Evolutionary conservation across 2,113 vertebrate genomes (phyloP).

Genomic region (Chaetorhynchus papuensis): DNA sequence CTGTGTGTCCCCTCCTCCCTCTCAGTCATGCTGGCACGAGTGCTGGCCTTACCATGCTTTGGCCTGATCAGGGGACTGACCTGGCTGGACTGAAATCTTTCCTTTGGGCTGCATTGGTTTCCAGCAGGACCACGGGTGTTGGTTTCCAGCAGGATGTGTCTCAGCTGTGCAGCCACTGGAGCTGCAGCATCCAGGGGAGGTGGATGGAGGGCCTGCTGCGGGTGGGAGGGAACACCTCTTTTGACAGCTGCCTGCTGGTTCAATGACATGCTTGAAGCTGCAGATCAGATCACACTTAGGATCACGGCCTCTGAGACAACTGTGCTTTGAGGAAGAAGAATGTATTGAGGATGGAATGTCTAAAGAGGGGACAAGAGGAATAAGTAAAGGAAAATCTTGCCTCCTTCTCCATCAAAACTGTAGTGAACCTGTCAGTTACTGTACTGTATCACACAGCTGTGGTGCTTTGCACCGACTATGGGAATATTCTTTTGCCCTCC

Average conservation of each 20-base stretch:
- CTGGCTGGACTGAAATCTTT: background rate
- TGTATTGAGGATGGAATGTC: background rate
- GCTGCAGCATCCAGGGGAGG: background rate
- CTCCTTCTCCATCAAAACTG: background rate
- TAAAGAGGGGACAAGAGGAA: background rate
- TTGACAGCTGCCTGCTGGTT: background rate
- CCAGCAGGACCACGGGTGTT: background rate
- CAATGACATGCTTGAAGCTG: background rate
- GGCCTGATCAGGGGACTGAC: background rate
- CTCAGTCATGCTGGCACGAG: rapidly evolving
- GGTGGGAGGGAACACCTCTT: background rate
- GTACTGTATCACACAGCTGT: background rate
- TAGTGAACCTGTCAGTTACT: background rate
- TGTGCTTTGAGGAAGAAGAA: background rate
- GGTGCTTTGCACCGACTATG: background rate
- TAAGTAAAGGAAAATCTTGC: background rate
- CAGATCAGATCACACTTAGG: background rate
- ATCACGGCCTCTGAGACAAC: background rate
- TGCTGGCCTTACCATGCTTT: background rate
- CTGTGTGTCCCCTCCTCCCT: background rate
- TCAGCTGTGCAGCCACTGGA: background rate
- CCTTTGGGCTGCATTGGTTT: background rate
- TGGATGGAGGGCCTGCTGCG: rapidly evolving
- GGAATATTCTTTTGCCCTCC: background rate
- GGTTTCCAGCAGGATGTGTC: background rate